A percentile compares a stretch with the other conserved stretches of the same genome.
Evolutionary conservation across 2,888 invertebrate genomes (phyloP).

Genomic region (Cataglyphis livida): DNA sequence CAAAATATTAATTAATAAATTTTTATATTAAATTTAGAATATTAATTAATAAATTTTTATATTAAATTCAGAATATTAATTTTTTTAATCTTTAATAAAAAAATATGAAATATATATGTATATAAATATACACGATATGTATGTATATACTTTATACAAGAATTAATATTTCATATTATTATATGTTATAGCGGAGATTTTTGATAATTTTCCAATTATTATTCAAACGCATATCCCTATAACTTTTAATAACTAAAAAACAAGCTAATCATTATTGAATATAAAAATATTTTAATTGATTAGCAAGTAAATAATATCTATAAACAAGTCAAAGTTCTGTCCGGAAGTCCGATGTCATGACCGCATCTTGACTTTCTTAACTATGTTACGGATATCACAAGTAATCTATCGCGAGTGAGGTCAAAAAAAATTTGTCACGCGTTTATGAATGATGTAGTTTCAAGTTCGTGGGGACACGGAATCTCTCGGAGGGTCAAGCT

Average conservation of each 20-base stretch:
- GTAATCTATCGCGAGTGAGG: slow-evolving; percentile 17
- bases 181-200: not conserved
- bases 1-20: not conserved
- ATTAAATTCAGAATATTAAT: not conserved
- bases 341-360: slow-evolving; percentile 42
- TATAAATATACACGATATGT: not conserved
- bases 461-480: slow-evolving; percentile 25
- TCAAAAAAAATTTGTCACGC: slow-evolving; percentile 31
- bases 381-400: slow-evolving; percentile 14
- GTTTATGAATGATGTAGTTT: not conserved
- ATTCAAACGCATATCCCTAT: not conserved
- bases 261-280: not conserved
- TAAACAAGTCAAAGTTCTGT: slow-evolving; percentile 27
- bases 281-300: not conserved
- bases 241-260: not conserved
- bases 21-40: not conserved
- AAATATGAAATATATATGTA: not conserved
- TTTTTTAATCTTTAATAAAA: not conserved
- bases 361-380: slow-evolving; percentile 23
- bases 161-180: not conserved
- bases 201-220: not conserved
- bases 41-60: not conserved
- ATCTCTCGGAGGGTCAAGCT: slow-evolving; percentile 49
- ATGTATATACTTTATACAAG: not conserved
- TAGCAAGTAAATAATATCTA: not conserved